Conservation (phyloP, 2,888 invertebrate species). For the Pachliopta kotzebuea region DNA sequence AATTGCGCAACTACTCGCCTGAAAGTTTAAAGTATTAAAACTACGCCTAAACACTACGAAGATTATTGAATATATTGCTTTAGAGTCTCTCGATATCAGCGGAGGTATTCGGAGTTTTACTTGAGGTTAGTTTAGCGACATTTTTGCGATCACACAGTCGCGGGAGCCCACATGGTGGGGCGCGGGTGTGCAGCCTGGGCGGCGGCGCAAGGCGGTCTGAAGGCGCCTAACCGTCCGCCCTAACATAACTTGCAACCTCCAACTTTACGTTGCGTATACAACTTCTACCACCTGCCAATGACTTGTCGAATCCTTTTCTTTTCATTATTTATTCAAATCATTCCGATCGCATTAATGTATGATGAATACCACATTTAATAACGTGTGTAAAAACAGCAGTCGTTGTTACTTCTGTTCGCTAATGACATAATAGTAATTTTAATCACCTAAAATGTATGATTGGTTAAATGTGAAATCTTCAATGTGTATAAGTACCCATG, state of each 20-base stretch:
- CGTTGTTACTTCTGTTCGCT: no score
- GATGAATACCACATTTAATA: not conserved
- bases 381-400: not conserved
- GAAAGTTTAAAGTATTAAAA: constrained; percentile 29
- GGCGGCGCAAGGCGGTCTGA: constrained; percentile 61
- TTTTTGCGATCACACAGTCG: constrained; percentile 31
- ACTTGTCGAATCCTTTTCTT: not conserved
- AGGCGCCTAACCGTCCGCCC: constrained; percentile 46
- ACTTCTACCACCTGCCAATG: constrained; percentile 10
- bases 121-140: constrained; percentile 34
- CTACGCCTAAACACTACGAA: constrained; percentile 31
- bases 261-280: constrained; percentile 29
- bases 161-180: constrained; percentile 45
- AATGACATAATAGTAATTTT: no score
- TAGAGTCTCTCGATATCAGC: constrained; percentile 42
- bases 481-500: no score
- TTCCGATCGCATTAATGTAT: not conserved
- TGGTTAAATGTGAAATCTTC: no score
- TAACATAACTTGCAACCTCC: constrained; percentile 31
- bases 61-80: constrained; percentile 37
- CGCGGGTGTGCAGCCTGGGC: constrained; percentile 43
- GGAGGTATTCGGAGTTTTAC: constrained; percentile 35
- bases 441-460: no score
- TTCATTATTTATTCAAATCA: not conserved
- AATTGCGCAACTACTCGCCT: constrained; percentile 9